Percentiles rank a stretch among this genome's conserved stretches.
Evolutionary conservation across 2,113 vertebrate species (phyloP).

Genomic region (Charadrius vociferus): DNA sequence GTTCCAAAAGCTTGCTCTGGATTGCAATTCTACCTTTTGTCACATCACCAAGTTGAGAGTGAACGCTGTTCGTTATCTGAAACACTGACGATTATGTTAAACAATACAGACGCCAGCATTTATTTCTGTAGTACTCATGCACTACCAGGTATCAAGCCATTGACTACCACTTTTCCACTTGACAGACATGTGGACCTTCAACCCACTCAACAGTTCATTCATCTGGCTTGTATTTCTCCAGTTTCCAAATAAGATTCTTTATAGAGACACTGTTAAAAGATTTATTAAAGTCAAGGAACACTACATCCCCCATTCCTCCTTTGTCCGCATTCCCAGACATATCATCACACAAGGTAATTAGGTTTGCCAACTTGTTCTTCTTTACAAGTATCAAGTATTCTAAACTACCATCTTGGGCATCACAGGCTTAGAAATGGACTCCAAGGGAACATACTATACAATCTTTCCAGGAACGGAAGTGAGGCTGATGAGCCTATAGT

Average conservation of each 20-base stretch:
- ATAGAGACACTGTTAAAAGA: background rate
- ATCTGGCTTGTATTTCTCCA: background rate
- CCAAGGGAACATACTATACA: background rate
- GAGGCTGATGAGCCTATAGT: background rate
- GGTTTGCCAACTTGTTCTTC: background rate
- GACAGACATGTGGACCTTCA: background rate
- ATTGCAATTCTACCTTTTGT: background rate
- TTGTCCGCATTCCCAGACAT: background rate
- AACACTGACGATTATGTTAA: rapidly evolving
- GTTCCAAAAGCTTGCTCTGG: background rate
- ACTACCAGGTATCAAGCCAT: background rate
- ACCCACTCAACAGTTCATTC: background rate
- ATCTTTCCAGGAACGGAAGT: background rate
- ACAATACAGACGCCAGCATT: background rate
- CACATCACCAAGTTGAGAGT: background rate
- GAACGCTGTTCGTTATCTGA: background rate
- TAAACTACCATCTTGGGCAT: background rate
- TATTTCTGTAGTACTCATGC: background rate
- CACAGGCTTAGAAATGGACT: background rate
- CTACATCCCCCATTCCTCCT: background rate
- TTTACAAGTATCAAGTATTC: background rate
- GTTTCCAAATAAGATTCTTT: background rate
- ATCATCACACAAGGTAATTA: background rate
- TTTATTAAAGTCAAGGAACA: background rate
- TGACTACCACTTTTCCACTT: background rate